Evolutionary conservation across 2,113 vertebrate genomes (phyloP).

Genomic region (Hemiprocne comata): DNA sequence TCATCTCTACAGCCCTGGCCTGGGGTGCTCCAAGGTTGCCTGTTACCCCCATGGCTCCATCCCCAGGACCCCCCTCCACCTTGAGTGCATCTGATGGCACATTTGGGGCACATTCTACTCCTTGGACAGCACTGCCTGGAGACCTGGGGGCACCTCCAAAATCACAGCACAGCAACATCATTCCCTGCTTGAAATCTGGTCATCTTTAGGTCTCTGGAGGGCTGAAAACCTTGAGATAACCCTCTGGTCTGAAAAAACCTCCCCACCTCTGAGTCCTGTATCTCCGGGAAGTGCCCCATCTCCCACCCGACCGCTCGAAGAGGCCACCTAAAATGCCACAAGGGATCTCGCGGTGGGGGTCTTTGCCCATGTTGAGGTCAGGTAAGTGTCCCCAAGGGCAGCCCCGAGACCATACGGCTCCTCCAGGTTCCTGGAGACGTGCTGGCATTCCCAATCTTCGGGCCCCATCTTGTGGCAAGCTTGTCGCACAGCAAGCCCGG

Average conservation of each 20-base stretch:
- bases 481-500: rapidly evolving
- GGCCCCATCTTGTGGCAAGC: constrained; percentile 36
- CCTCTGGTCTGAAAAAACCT: background rate
- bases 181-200: rapidly evolving
- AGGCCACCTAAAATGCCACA: background rate
- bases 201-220: rapidly evolving
- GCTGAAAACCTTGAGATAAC: background rate
- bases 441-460: background rate
- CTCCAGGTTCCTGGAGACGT: rapidly evolving
- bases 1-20: background rate
- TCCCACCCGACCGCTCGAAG: rapidly evolving
- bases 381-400: background rate
- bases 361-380: background rate
- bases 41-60: background rate
- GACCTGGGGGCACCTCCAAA: background rate
- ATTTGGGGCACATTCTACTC: rapidly evolving
- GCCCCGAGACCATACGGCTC: rapidly evolving
- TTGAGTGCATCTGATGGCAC: background rate
- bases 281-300: rapidly evolving
- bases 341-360: rapidly evolving
- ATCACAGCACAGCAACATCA: background rate
- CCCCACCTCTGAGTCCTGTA: background rate
- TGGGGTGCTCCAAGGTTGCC: rapidly evolving
- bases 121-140: background rate
- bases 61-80: background rate